phyloP scores from a whole-genome alignment of 1,140 invertebrate species.

The Drosophila tropicalis region DNA sequence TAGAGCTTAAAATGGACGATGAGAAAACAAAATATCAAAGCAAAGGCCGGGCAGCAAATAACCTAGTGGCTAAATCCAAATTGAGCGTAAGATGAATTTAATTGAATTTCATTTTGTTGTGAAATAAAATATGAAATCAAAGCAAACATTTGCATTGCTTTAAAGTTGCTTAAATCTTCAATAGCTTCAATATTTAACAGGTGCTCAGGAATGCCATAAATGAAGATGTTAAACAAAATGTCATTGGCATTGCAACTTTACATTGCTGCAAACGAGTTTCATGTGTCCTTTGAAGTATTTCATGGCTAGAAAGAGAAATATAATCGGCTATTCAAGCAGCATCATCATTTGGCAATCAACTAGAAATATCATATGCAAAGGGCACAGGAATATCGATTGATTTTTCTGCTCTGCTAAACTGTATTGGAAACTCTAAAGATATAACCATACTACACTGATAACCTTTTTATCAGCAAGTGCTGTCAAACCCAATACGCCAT shows the following conservation, averaged over 20 bases:
- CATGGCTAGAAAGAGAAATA: background rate
- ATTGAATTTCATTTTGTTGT: conserved; percentile 25
- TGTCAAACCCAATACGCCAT: background rate
- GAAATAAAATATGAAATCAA: conserved; percentile 19
- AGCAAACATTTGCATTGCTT: conserved; percentile 24
- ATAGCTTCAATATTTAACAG: conserved; percentile 43
- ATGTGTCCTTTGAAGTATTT: background rate
- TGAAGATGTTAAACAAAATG: conserved; percentile 25
- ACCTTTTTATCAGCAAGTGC: background rate
- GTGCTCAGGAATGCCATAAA: conserved; percentile 55
- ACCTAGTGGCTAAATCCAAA: conserved; percentile 19
- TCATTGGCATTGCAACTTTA: background rate
- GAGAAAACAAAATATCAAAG: conserved; percentile 14
- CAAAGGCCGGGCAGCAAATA: conserved; percentile 10
- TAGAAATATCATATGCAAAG: background rate
- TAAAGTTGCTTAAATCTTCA: conserved; percentile 43
- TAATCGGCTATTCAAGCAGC: background rate
- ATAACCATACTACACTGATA: background rate
- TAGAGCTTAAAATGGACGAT: background rate
- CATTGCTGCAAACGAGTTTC: background rate
- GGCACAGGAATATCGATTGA: background rate
- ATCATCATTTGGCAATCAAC: background rate
- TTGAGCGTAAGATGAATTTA: conserved; percentile 28
- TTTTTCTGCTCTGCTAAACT: background rate
- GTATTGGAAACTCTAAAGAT: background rate